Evolutionary conservation across 2,113 vertebrate species (phyloP).

Genomic region (Ageneiosus marmoratus): DNA sequence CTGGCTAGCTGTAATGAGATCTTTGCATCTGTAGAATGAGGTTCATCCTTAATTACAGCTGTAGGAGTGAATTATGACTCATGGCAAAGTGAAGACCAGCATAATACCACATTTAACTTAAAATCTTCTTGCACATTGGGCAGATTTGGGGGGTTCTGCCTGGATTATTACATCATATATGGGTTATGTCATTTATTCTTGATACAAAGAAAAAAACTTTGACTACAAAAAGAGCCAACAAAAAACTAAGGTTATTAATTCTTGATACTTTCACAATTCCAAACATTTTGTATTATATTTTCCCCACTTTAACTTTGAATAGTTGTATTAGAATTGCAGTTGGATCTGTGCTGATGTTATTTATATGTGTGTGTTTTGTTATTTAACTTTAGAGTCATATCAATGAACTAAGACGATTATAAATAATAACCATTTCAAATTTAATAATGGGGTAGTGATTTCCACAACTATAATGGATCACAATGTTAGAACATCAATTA

Average conservation of each 20-base stretch:
- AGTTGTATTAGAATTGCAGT: neutral
- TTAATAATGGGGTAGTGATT: neutral
- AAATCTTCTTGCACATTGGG: neutral
- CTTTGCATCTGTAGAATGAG: conserved; percentile 49
- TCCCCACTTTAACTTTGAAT: neutral
- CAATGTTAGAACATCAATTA: too few species aligned
- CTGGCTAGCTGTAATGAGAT: conserved; percentile 44
- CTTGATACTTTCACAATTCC: too few species aligned
- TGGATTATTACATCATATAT: too few species aligned
- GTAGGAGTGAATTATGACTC: conserved; percentile 43
- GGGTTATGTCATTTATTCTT: neutral
- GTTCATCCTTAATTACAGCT: conserved; percentile 57
- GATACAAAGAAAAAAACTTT: neutral
- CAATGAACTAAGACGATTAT: neutral
- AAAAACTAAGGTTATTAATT: too few species aligned
- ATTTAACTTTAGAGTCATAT: neutral
- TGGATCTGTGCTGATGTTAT: neutral
- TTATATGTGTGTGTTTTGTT: neutral
- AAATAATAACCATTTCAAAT: neutral
- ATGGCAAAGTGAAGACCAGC: conserved; percentile 23
- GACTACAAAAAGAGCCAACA: neutral
- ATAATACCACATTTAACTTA: neutral
- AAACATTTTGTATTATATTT: neutral
- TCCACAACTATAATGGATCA: neutral
- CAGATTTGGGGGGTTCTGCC: neutral